Percentiles rank a stretch among this genome's conserved stretches.
Conservation (phyloP, 2,888 invertebrate species). For the Athetis lepigone region DNA sequence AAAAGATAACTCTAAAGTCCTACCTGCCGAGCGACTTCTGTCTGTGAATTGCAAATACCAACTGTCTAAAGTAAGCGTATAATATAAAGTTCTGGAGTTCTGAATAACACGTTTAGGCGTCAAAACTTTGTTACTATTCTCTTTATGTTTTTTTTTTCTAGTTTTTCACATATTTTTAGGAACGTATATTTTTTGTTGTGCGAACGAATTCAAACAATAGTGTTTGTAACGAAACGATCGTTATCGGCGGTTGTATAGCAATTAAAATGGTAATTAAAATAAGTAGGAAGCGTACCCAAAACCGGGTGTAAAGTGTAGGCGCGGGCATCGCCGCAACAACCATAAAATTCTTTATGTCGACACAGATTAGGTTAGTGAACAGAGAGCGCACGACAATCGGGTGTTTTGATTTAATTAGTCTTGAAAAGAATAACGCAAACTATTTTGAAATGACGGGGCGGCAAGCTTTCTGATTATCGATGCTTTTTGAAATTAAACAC, state of each 20-base stretch:
- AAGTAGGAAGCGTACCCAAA: slow-evolving; percentile 84
- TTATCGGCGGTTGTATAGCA: slow-evolving; percentile 80
- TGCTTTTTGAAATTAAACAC: not conserved
- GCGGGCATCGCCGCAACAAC: slow-evolving; percentile 76
- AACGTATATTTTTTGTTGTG: slow-evolving; percentile 62
- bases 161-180: slow-evolving; percentile 51
- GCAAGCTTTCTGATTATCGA: not conserved
- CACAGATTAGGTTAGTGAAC: slow-evolving; percentile 70
- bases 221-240: slow-evolving; percentile 74
- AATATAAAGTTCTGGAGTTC: slow-evolving; percentile 72
- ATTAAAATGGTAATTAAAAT: slow-evolving; percentile 87
- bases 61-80: slow-evolving; percentile 71
- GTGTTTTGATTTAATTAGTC: not conserved
- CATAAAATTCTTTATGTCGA: slow-evolving; percentile 82
- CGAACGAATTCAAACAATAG: slow-evolving; percentile 80
- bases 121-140: slow-evolving; percentile 63
- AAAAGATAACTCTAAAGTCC: slow-evolving; percentile 88
- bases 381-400: slow-evolving; percentile 60
- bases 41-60: slow-evolving; percentile 88
- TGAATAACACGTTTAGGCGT: slow-evolving; percentile 72
- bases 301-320: slow-evolving; percentile 81
- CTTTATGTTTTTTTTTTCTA: slow-evolving; percentile 44
- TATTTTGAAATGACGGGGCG: not conserved
- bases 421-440: not conserved
- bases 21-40: slow-evolving; percentile 83